Evolutionary conservation across 2,113 vertebrate species (phyloP).

Genomic region (Emydura subglobosa): DNA sequence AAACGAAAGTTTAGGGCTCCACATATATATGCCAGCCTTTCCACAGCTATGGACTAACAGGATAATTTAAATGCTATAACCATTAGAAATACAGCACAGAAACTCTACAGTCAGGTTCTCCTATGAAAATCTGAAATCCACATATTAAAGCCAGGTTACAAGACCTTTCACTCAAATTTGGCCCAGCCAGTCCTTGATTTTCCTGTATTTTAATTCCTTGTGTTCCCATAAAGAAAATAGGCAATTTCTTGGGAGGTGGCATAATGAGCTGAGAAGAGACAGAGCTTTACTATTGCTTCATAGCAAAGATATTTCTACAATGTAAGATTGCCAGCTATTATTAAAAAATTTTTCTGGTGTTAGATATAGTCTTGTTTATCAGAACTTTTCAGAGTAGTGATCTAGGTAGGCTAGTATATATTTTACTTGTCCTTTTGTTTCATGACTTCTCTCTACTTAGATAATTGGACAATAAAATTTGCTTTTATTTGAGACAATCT

Average conservation of each 20-base stretch:
- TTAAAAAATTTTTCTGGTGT: not conserved
- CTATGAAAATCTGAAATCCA: slow-evolving; percentile 70
- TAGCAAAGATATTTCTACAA: not conserved
- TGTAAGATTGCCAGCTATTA: not conserved
- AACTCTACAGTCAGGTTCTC: slow-evolving; percentile 38
- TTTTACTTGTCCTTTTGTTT: not conserved
- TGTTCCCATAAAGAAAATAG: not conserved
- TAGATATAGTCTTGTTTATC: not conserved
- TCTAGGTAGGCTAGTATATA: not conserved
- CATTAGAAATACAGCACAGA: slow-evolving; percentile 56
- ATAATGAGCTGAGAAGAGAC: not conserved
- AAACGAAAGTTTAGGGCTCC: slow-evolving; percentile 56
- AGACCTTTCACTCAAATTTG: slow-evolving; percentile 37
- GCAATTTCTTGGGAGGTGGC: not conserved
- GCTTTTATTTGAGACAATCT: not conserved
- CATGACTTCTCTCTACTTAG: not conserved
- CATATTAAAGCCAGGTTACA: slow-evolving; percentile 66
- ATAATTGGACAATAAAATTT: not conserved
- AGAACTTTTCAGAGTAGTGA: not conserved
- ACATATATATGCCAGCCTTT: slow-evolving; percentile 67
- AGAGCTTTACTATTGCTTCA: not conserved
- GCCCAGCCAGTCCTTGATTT: not conserved
- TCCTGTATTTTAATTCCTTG: not conserved
- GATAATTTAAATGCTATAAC: slow-evolving; percentile 66
- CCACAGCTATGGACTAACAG: slow-evolving; percentile 55